Evolutionary conservation across 2,888 invertebrate species (phyloP).

Genomic region (Ecdyonurus torrentis): DNA sequence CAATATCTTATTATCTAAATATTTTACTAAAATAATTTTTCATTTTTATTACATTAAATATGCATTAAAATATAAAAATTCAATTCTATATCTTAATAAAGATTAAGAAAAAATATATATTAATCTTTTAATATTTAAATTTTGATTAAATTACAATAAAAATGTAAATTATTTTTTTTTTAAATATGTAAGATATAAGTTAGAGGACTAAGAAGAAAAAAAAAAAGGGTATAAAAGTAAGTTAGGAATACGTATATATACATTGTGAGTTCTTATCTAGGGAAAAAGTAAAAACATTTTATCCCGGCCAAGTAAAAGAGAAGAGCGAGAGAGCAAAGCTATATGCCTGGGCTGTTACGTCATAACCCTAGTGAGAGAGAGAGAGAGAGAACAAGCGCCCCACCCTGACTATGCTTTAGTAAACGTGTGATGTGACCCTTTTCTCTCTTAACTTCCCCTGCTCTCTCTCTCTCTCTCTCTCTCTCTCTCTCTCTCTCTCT

Average conservation of each 20-base stretch:
- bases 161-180: background rate
- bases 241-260: no score
- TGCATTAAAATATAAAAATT: no score
- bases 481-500: conserved; percentile 1
- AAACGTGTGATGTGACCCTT: conserved; percentile 1
- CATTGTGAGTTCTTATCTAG: background rate
- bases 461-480: conserved; percentile 7
- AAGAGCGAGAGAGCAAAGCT: no score
- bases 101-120: background rate
- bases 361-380: background rate
- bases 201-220: no score
- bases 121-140: background rate
- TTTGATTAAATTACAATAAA: background rate
- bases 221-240: no score
- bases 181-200: no score
- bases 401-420: background rate
- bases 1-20: no score
- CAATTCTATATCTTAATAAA: no score
- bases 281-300: background rate
- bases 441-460: conserved; percentile 1
- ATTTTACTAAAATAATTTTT: no score
- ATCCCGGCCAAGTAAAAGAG: background rate
- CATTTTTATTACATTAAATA: no score
- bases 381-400: conserved; percentile 6
- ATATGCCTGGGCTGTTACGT: background rate